These are phyloP conservation scores for Pelusios castaneus DNA, from an alignment of 2,113 vertebrate genomes.

Conservation along the genomic window DNA sequence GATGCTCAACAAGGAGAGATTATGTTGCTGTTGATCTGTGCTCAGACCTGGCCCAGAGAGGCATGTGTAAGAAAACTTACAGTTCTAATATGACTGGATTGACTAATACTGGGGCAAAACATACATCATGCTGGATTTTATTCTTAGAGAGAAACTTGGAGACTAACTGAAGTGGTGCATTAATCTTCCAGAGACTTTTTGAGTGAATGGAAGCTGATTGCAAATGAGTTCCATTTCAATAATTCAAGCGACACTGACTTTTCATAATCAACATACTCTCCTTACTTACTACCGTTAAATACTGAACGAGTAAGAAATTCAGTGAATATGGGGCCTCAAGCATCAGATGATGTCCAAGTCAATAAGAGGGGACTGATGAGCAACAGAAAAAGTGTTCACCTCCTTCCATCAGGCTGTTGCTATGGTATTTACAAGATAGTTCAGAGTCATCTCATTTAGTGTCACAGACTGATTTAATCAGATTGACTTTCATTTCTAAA, in stretches of 20 bases:
- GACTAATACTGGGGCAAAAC: neutral
- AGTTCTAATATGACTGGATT: accelerated
- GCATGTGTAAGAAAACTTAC: accelerated
- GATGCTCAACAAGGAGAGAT: neutral
- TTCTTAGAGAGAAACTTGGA: neutral
- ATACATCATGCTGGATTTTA: neutral
- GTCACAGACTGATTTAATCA: neutral
- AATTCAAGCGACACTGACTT: neutral
- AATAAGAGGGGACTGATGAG: neutral
- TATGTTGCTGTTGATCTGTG: neutral
- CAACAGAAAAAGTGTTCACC: neutral
- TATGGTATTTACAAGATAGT: neutral
- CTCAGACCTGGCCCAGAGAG: accelerated
- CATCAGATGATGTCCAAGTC: neutral
- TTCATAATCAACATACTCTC: neutral
- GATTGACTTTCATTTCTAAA: conserved; percentile 18
- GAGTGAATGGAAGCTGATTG: conserved; percentile 21
- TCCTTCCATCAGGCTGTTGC: neutral
- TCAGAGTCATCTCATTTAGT: neutral
- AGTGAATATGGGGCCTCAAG: neutral
- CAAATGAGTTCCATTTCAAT: neutral
- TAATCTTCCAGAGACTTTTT: neutral
- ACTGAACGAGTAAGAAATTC: neutral
- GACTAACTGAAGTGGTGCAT: neutral
- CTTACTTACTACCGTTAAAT: neutral